These are phyloP conservation scores for Pseudomyrmex flavicornis DNA, from an alignment of 1,140 invertebrate species.

Conservation along the genomic window DNA sequence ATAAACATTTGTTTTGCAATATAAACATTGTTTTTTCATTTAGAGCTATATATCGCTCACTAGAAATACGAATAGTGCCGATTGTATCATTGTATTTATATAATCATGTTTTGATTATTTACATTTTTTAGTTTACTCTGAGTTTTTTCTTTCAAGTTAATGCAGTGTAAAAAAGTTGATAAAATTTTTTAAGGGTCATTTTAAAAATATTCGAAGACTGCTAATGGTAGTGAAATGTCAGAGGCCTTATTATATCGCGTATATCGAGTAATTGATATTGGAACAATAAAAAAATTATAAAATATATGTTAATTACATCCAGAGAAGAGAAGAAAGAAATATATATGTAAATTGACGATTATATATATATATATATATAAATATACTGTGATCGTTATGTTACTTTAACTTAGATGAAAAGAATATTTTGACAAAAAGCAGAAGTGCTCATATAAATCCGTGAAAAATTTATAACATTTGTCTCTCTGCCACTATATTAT, in stretches of 20 bases:
- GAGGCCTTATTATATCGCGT: slow-evolving; percentile 82
- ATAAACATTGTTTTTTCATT: too few species aligned
- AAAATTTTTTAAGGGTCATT: slow-evolving; percentile 20
- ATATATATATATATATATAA: slow-evolving; percentile 34
- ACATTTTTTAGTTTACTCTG: slow-evolving; percentile 4
- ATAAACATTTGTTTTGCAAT: too few species aligned
- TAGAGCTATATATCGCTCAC: too few species aligned
- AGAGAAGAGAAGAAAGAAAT: slow-evolving; percentile 43
- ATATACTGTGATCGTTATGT: slow-evolving; percentile 77
- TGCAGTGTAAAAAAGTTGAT: background rate
- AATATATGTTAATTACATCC: slow-evolving; percentile 63
- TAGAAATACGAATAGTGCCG: too few species aligned
- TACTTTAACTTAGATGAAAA: slow-evolving; percentile 72
- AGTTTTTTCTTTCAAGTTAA: slow-evolving; percentile 1
- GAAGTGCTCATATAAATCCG: slow-evolving; percentile 39
- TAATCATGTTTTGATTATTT: background rate
- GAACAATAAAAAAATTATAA: slow-evolving; percentile 76
- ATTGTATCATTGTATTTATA: background rate
- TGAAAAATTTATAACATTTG: slow-evolving; percentile 39
- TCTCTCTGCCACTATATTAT: slow-evolving; percentile 6
- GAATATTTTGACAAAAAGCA: slow-evolving; percentile 53
- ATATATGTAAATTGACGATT: slow-evolving; percentile 61
- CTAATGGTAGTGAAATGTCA: slow-evolving; percentile 81
- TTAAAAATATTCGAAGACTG: slow-evolving; percentile 78
- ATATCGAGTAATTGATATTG: slow-evolving; percentile 79